Evolutionary conservation across 2,797 vertebrate species (phyloP).

Genomic region (Sternotherus odoratus): DNA sequence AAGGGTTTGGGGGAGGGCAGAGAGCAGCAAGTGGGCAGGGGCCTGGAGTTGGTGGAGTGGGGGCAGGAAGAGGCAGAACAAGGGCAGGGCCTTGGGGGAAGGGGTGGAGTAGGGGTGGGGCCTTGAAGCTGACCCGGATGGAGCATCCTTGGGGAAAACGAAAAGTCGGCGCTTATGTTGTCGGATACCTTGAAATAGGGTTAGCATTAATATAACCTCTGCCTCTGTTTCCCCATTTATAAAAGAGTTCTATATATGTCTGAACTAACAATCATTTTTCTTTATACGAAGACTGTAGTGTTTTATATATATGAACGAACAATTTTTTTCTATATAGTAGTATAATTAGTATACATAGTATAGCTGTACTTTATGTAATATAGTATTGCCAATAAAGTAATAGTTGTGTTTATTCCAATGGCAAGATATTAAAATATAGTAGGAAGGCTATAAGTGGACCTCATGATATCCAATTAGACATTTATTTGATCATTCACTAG

Average conservation of each 20-base stretch:
- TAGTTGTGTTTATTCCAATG: neutral
- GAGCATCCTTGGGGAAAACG: no score
- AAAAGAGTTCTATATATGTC: neutral
- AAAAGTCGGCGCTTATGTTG: no score
- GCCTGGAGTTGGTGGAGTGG: no score
- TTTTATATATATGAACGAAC: neutral
- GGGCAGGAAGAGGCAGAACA: no score
- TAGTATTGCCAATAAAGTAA: neutral
- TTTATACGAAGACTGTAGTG: neutral
- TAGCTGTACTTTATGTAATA: neutral
- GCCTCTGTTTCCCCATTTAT: neutral
- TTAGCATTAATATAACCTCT: neutral
- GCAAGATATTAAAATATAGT: neutral
- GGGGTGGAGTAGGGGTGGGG: no score
- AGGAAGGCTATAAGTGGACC: neutral
- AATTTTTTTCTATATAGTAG: neutral
- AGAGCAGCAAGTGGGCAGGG: no score
- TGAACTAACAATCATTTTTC: neutral
- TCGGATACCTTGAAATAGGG: neutral
- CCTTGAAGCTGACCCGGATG: no score
- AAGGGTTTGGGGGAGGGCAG: no score
- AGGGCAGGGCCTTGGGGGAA: no score
- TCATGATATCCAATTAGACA: neutral
- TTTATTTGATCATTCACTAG: neutral
- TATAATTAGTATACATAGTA: neutral